Conservation (phyloP, 2,797 vertebrate species). For the Coccyzus lansbergi region DNA sequence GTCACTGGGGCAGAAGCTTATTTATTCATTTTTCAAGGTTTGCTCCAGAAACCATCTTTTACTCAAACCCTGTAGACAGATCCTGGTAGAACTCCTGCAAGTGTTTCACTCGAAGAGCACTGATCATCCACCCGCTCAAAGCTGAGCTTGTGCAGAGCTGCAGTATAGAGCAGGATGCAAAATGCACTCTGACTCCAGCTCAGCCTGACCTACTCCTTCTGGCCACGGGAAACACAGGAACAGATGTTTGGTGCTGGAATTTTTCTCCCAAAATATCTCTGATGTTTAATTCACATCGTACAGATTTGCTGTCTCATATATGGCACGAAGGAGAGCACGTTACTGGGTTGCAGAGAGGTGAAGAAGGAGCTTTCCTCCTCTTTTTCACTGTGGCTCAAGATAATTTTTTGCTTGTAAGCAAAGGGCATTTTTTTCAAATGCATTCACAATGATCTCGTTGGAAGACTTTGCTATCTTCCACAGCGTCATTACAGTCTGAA, state of each 20-base stretch:
- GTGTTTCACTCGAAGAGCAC: background rate
- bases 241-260: background rate
- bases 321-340: fast-evolving
- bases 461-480: background rate
- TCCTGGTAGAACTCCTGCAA: background rate
- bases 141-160: constrained; percentile 27
- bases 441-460: background rate
- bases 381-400: background rate
- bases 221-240: background rate
- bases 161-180: background rate
- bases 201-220: background rate
- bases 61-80: fast-evolving
- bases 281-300: background rate
- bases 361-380: background rate
- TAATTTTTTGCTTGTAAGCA: background rate
- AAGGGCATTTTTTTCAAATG: background rate
- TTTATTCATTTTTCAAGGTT: background rate
- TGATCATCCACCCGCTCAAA: background rate
- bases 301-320: fast-evolving
- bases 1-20: background rate
- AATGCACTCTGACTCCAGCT: background rate
- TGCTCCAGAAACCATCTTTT: background rate
- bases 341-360: background rate
- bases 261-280: background rate
- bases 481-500: background rate